These are phyloP conservation scores for Eciton burchellii DNA, from an alignment of 1,140 invertebrate species.

Conservation along the genomic window DNA sequence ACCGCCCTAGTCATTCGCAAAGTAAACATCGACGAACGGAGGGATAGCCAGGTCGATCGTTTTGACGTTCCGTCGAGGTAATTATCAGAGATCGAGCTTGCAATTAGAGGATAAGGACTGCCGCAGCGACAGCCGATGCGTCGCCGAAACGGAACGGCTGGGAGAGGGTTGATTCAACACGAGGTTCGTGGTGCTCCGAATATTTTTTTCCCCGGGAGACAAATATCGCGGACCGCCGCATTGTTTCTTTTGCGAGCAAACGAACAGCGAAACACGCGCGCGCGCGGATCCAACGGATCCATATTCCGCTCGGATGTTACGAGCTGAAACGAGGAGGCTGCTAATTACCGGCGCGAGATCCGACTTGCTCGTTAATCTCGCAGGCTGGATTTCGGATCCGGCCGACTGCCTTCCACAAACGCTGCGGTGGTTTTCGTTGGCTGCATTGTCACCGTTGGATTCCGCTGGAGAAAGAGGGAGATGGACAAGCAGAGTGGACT, in stretches of 20 bases:
- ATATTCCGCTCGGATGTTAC: constrained; percentile 41
- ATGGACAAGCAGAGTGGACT: neutral
- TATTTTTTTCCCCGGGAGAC: constrained; percentile 52
- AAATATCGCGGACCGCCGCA: constrained; percentile 25
- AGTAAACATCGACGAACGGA: constrained; percentile 59
- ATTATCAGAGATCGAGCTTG: constrained; percentile 41
- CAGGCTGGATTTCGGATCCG: constrained; percentile 37
- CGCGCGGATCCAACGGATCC: constrained; percentile 23
- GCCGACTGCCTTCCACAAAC: constrained; percentile 19
- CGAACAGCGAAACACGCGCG: constrained; percentile 28
- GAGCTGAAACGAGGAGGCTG: constrained; percentile 34
- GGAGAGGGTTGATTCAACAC: constrained; percentile 7
- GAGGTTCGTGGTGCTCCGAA: constrained; percentile 12
- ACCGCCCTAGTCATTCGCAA: constrained; percentile 36
- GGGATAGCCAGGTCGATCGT: neutral
- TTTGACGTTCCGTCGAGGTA: constrained; percentile 40
- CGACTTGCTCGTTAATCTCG: constrained; percentile 43
- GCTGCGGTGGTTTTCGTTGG: neutral
- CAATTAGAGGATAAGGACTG: neutral
- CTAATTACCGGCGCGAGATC: constrained; percentile 38
- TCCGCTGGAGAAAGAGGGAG: constrained; percentile 10
- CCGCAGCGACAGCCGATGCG: neutral
- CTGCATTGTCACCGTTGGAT: constrained; percentile 5
- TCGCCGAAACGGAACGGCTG: constrained; percentile 17
- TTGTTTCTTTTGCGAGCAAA: constrained; percentile 45